Evolutionary conservation across 2,113 vertebrate species (phyloP).

Genomic region (Geothlypis trichas): DNA sequence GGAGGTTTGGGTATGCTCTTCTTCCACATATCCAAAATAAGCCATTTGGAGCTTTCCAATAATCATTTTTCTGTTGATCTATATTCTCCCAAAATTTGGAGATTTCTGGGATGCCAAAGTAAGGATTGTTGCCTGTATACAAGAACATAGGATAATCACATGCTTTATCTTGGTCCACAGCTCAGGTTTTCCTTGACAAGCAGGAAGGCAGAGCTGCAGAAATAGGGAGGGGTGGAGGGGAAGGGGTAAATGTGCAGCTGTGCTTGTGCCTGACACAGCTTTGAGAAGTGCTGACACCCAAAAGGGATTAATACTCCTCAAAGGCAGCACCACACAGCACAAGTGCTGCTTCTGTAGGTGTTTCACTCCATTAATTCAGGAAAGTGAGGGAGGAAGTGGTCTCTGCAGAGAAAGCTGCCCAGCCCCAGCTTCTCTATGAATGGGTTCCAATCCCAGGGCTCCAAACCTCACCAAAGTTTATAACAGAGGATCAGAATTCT

Average conservation of each 20-base stretch:
- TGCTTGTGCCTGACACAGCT: neutral
- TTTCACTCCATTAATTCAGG: neutral
- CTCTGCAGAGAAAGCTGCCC: neutral
- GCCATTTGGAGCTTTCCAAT: neutral
- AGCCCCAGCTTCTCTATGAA: neutral
- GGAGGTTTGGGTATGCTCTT: neutral
- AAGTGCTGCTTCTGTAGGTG: neutral
- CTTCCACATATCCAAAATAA: neutral
- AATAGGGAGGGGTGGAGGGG: neutral
- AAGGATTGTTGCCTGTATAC: neutral
- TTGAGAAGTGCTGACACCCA: neutral
- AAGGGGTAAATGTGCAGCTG: neutral
- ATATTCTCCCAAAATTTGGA: neutral
- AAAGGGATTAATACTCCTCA: neutral
- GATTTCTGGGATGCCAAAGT: neutral
- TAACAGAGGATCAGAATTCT: neutral
- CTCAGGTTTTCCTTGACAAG: neutral
- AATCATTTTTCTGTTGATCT: neutral
- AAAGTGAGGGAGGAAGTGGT: neutral
- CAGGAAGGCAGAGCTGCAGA: accelerated
- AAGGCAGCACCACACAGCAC: neutral
- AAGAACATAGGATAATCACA: neutral
- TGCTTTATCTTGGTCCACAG: neutral
- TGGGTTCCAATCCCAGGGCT: neutral
- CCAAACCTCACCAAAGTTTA: neutral